These are phyloP conservation scores for Ips typographus DNA, from an alignment of 1,140 invertebrate species.

Conservation along the genomic window DNA sequence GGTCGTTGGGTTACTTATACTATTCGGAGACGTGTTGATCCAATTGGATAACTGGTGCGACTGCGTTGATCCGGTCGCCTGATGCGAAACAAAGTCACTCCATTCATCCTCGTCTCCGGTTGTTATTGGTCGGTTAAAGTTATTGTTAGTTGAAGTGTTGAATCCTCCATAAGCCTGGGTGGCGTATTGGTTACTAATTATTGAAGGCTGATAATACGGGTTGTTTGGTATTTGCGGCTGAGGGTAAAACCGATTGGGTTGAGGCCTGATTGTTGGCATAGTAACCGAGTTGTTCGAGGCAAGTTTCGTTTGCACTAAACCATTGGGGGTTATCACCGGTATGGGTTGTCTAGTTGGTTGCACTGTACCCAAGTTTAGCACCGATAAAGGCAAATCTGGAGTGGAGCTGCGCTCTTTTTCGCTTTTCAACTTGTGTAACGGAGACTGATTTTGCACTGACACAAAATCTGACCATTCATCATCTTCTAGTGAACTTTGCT, in stretches of 20 bases:
- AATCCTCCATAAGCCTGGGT: conserved; percentile 31
- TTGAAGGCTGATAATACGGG: conserved; percentile 43
- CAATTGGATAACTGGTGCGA: conserved; percentile 28
- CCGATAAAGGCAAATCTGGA: conserved; percentile 47
- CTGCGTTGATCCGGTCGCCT: conserved; percentile 17
- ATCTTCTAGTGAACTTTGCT: conserved; percentile 37
- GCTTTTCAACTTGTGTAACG: conserved; percentile 34
- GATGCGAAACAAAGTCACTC: conserved; percentile 62
- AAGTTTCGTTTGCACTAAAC: conserved; percentile 45
- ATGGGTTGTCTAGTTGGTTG: conserved; percentile 47
- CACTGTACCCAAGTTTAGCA: conserved; percentile 47
- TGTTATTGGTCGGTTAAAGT: too few relatives aligned
- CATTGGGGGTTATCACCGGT: conserved; percentile 48
- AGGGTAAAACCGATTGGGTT: conserved; percentile 23
- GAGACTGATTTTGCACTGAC: conserved; percentile 37
- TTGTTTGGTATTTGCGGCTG: conserved; percentile 18
- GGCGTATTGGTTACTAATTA: conserved; percentile 47
- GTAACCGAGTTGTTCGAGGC: conserved; percentile 31
- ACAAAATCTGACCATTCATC: conserved; percentile 52
- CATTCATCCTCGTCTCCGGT: conserved; percentile 60
- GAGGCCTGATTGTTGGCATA: conserved; percentile 24
- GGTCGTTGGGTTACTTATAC: conserved; percentile 41
- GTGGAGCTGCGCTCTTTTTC: conserved; percentile 42
- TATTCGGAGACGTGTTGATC: conserved; percentile 38
- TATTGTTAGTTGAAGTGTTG: background rate